Percentiles rank a stretch among this genome's conserved stretches.
These are phyloP conservation scores for Macrobrachium rosenbergii DNA, from an alignment of 1,140 invertebrate species.

Conservation along the genomic window DNA sequence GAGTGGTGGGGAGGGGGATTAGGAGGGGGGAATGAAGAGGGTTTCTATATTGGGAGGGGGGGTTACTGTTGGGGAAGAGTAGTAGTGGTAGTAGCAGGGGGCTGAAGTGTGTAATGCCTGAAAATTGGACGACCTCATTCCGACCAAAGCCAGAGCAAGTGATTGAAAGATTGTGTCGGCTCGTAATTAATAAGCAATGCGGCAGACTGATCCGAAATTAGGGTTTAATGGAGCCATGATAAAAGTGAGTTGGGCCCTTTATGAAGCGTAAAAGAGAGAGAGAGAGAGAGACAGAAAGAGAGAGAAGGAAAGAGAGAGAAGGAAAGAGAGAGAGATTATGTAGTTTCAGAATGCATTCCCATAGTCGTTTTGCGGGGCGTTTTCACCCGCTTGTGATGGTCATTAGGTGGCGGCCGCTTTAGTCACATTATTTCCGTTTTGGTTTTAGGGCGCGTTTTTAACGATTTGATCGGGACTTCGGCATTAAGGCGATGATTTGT, in stretches of 20 bases:
- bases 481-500: not conserved
- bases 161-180: slow-evolving; percentile 47
- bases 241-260: not conserved
- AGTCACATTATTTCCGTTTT: too few relatives aligned
- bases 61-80: too few relatives aligned
- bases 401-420: not conserved
- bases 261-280: not conserved
- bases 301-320: not conserved
- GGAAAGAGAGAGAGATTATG: not conserved
- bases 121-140: too few relatives aligned
- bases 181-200: slow-evolving; percentile 19
- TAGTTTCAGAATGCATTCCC: not conserved
- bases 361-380: not conserved
- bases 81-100: too few relatives aligned
- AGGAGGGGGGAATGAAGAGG: too few relatives aligned
- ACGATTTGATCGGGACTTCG: too few relatives aligned
- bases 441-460: too few relatives aligned
- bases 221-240: not conserved
- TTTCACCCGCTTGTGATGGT: too few relatives aligned
- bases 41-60: too few relatives aligned
- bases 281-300: not conserved
- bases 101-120: too few relatives aligned
- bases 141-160: slow-evolving; percentile 14
- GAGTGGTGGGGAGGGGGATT: too few relatives aligned
- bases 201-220: not conserved